A percentile compares a stretch with the other conserved stretches of the same genome.
Conservation (phyloP, 2,888 invertebrate genomes). For the Lacanobia wlatinum region DNA sequence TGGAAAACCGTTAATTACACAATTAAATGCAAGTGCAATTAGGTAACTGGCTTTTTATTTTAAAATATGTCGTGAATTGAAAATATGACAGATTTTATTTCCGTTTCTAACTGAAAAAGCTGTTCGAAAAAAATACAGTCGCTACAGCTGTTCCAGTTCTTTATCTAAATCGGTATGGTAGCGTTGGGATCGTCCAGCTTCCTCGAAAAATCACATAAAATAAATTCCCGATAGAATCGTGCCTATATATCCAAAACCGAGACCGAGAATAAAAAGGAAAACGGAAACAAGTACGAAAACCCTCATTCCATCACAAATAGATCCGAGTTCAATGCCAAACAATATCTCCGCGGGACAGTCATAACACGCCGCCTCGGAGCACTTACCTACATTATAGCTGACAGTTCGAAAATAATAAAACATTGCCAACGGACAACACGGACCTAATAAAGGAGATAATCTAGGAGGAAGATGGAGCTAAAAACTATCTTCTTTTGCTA, state of each 20-base stretch:
- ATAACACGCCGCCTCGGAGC: slow-evolving; percentile 34
- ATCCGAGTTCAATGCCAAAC: slow-evolving; percentile 59
- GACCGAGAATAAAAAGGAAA: slow-evolving; percentile 44
- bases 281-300: slow-evolving; percentile 50
- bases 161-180: slow-evolving; percentile 27
- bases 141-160: slow-evolving; percentile 4
- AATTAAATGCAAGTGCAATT: slow-evolving; percentile 30
- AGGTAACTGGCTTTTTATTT: not conserved
- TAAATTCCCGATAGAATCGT: slow-evolving; percentile 38
- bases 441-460: slow-evolving; percentile 57
- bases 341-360: slow-evolving; percentile 54
- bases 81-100: slow-evolving; percentile 2
- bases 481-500: slow-evolving; percentile 63
- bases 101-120: slow-evolving; percentile 7
- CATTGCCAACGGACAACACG: slow-evolving; percentile 33
- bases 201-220: slow-evolving; percentile 38
- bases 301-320: slow-evolving; percentile 58
- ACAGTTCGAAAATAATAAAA: slow-evolving; percentile 53
- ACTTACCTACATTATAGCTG: slow-evolving; percentile 50
- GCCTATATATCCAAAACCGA: slow-evolving; percentile 48
- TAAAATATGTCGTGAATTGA: not conserved
- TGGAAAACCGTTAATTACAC: slow-evolving; percentile 36
- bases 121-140: not conserved
- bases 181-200: slow-evolving; percentile 20
- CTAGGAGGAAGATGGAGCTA: slow-evolving; percentile 43